Conservation (phyloP, 2,797 vertebrate species). For the Coccyzus lansbergi region DNA sequence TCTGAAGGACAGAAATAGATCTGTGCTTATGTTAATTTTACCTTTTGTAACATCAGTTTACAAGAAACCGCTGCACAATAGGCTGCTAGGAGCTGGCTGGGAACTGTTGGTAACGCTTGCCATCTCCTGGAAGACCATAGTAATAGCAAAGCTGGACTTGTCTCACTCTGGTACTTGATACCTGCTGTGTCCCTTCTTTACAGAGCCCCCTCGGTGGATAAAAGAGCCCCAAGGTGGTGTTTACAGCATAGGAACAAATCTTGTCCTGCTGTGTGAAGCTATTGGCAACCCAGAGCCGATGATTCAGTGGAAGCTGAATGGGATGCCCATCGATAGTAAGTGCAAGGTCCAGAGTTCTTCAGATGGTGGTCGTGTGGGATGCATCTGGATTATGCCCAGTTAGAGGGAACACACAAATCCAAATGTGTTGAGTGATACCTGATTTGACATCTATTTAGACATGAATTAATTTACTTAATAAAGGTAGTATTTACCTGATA, state of each 20-base stretch:
- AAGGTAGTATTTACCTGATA: accelerated
- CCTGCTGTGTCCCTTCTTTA: neutral
- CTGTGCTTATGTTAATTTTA: neutral
- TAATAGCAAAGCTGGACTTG: neutral
- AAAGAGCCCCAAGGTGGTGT: slow-evolving; percentile 85
- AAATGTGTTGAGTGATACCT: accelerated
- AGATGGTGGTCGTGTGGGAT: neutral
- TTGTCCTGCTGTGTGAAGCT: slow-evolving; percentile 86
- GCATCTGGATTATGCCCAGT: accelerated
- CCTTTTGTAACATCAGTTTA: neutral
- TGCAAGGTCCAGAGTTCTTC: neutral
- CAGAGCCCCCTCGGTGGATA: slow-evolving; percentile 91
- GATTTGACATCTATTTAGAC: neutral
- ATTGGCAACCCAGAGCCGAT: slow-evolving; percentile 84
- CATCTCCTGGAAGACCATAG: slow-evolving; percentile 60
- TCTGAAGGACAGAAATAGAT: neutral
- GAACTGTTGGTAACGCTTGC: slow-evolving; percentile 42
- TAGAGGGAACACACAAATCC: neutral
- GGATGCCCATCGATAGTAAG: slow-evolving; percentile 84
- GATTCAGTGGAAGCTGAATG: slow-evolving; percentile 88
- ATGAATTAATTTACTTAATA: neutral
- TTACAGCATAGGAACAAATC: slow-evolving; percentile 83
- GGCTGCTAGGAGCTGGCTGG: neutral
- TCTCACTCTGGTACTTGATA: neutral
- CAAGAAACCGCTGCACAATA: accelerated